phyloP scores from a whole-genome alignment of 2,797 vertebrate species.

The Acropternis orthonyx region DNA sequence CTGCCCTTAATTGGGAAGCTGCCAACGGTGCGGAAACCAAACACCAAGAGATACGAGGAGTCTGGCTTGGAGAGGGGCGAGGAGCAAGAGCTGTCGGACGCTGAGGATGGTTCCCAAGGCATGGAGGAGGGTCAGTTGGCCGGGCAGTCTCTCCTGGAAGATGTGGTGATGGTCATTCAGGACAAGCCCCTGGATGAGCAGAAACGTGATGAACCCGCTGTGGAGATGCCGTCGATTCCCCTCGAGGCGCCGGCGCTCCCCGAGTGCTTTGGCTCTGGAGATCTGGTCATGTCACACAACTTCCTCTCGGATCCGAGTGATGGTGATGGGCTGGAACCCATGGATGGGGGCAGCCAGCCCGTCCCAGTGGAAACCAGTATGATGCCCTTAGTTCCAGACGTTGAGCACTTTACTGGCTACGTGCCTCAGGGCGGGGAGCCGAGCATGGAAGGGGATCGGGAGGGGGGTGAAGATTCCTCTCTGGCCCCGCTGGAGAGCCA shows the following conservation, averaged over 20 bases:
- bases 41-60: conserved; percentile 79
- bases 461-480: conserved; percentile 79
- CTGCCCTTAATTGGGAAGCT: conserved; percentile 95
- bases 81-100: conserved; percentile 73
- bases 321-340: conserved; percentile 60
- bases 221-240: conserved; percentile 69
- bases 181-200: conserved; percentile 70
- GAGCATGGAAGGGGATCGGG: conserved; percentile 76
- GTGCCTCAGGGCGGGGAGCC: conserved; percentile 85
- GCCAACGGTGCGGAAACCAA: conserved; percentile 86
- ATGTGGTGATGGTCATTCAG: conserved; percentile 58
- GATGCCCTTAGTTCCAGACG: conserved; percentile 84
- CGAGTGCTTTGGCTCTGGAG: conserved; percentile 69
- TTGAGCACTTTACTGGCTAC: conserved; percentile 87
- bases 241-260: conserved; percentile 49
- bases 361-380: conserved; percentile 80
- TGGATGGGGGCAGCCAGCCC: conserved; percentile 65
- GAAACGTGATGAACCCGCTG: conserved; percentile 59
- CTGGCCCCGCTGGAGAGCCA: conserved; percentile 95
- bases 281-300: conserved; percentile 68
- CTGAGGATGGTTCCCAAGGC: conserved; percentile 68
- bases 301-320: conserved; percentile 71
- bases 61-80: conserved; percentile 79
- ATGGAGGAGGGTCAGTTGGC: conserved; percentile 41
- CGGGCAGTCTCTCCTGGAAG: conserved; percentile 52